Evolutionary conservation across 2,888 invertebrate species (phyloP).

Genomic region (Sclerodermus sp.): DNA sequence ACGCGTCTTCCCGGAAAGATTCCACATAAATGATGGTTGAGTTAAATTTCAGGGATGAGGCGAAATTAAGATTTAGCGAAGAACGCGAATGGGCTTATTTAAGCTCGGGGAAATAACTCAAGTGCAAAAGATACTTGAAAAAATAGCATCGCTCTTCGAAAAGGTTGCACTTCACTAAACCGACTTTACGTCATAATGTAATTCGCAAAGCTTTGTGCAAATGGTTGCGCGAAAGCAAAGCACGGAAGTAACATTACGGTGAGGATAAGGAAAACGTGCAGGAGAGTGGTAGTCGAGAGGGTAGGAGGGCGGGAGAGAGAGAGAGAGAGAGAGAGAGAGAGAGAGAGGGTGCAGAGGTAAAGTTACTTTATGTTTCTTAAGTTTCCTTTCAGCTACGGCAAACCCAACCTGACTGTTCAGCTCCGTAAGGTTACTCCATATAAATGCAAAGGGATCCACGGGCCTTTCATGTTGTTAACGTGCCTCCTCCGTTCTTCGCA

Average conservation of each 20-base stretch:
- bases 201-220: slow-evolving; percentile 34
- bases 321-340: slow-evolving; percentile 11
- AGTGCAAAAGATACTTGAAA: no score
- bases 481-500: slow-evolving; percentile 19
- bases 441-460: slow-evolving; percentile 29
- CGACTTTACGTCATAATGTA: slow-evolving; percentile 33
- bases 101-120: no score
- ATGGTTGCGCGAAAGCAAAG: slow-evolving; percentile 30
- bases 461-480: slow-evolving; percentile 38
- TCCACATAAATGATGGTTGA: no score
- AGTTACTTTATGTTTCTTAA: slow-evolving; percentile 45
- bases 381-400: slow-evolving; percentile 37
- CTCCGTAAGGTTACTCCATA: slow-evolving; percentile 37
- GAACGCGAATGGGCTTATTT: no score
- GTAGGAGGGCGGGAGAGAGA: slow-evolving; percentile 1
- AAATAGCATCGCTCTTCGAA: no score
- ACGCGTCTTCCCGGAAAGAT: no score
- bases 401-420: slow-evolving; percentile 37
- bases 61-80: no score
- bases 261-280: no score
- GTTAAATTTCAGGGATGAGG: no score
- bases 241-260: slow-evolving; percentile 7
- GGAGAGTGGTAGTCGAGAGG: background rate
- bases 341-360: slow-evolving; percentile 18
- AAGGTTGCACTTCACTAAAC: slow-evolving; percentile 21